A percentile compares a stretch with the other conserved stretches of the same genome.
These are phyloP conservation scores for Pelusios castaneus DNA, from an alignment of 2,113 vertebrate genomes.

Conservation along the genomic window DNA sequence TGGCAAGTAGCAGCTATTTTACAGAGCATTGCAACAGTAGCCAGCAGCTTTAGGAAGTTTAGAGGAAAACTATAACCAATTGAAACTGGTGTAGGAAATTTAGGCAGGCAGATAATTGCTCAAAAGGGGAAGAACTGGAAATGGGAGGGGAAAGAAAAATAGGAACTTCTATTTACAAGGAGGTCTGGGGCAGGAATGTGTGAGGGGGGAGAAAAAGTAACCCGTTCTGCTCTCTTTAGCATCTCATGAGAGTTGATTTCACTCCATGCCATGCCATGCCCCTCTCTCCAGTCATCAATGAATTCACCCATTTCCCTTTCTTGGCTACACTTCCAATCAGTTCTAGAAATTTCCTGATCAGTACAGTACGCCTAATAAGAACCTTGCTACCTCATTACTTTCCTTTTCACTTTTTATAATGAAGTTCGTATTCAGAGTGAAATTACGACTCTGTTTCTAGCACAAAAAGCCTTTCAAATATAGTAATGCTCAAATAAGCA, in stretches of 20 bases:
- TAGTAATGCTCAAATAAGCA: not conserved
- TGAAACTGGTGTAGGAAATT: constrained; percentile 31
- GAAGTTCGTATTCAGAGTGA: not conserved
- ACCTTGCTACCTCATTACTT: not conserved
- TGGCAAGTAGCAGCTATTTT: constrained; percentile 5
- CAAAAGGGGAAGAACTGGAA: constrained; percentile 24
- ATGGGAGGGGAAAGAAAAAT: constrained; percentile 6
- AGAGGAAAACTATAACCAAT: constrained; percentile 47
- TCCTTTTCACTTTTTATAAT: not conserved
- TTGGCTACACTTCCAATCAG: not conserved
- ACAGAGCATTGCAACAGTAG: not conserved
- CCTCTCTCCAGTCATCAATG: not conserved
- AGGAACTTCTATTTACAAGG: not conserved
- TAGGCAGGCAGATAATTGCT: constrained; percentile 16
- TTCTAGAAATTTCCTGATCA: not conserved
- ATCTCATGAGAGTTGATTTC: not conserved
- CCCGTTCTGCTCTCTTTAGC: not conserved
- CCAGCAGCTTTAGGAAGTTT: not conserved
- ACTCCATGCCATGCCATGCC: not conserved
- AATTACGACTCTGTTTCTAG: not conserved
- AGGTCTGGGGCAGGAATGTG: not conserved
- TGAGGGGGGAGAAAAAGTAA: not conserved
- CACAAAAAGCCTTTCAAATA: not conserved
- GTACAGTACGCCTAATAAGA: not conserved
- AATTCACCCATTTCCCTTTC: not conserved